Percentiles rank a stretch among this genome's conserved stretches.
Conservation (phyloP, 2,888 invertebrate genomes). For the Drosophila helvetica region DNA sequence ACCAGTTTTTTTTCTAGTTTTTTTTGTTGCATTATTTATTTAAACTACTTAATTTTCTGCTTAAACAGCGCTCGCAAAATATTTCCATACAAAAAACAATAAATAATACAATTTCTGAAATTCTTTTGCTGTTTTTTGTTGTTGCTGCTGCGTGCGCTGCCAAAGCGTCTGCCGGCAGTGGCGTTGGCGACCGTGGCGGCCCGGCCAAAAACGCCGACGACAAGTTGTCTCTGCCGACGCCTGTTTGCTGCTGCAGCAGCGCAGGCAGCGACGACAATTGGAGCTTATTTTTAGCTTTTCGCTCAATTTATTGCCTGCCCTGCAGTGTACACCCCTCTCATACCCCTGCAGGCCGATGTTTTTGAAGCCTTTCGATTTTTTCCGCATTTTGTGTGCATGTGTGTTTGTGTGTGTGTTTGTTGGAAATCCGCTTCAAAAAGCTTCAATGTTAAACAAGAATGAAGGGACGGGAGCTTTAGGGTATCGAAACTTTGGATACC, state of each 20-base stretch:
- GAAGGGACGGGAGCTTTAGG: neutral
- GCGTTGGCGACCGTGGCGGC: conserved; percentile 24
- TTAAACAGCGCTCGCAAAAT: conserved; percentile 71
- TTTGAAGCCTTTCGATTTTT: conserved; percentile 14
- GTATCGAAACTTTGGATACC: neutral
- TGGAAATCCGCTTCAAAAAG: conserved; percentile 44
- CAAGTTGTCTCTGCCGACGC: conserved; percentile 25
- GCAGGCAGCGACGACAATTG: conserved; percentile 47
- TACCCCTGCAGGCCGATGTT: neutral
- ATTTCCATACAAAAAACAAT: conserved; percentile 52
- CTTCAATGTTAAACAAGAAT: conserved; percentile 39
- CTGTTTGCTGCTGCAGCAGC: conserved; percentile 33
- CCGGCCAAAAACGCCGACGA: conserved; percentile 11
- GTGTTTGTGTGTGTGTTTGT: conserved; percentile 24
- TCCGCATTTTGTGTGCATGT: conserved; percentile 12
- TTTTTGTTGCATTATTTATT: conserved; percentile 58
- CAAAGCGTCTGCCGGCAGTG: conserved; percentile 67
- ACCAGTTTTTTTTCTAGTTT: conserved; percentile 11
- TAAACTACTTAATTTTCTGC: conserved; percentile 78
- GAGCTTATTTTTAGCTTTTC: conserved; percentile 62
- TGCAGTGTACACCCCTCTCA: neutral
- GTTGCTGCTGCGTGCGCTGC: conserved; percentile 26
- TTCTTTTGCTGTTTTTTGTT: conserved; percentile 27
- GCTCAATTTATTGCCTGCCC: conserved; percentile 28
- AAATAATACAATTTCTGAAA: conserved; percentile 51